Evolutionary conservation across 1,140 invertebrate species (phyloP).

Genomic region (Eueides isabella): DNA sequence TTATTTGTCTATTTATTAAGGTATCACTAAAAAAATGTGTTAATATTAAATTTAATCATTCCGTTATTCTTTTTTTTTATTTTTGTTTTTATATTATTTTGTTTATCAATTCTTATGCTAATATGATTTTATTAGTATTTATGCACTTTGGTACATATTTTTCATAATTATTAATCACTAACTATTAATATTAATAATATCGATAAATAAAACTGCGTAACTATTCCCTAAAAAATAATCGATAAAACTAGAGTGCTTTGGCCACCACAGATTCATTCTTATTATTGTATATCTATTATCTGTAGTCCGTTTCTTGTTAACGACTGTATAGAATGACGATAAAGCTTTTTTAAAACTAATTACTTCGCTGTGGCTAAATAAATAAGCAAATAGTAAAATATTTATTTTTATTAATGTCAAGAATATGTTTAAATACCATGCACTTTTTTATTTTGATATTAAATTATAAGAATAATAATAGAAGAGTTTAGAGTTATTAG

Average conservation of each 20-base stretch:
- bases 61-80: no score
- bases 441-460: no score
- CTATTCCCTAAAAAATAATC: not conserved
- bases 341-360: conserved; percentile 5
- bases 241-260: not conserved
- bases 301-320: conserved; percentile 4
- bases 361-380: not conserved
- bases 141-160: not conserved
- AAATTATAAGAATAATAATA: no score
- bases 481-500: no score
- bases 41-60: no score
- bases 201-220: not conserved
- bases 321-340: not conserved
- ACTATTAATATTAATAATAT: not conserved
- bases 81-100: no score
- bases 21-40: no score
- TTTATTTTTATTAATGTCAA: no score
- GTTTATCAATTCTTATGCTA: no score
- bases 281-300: conserved; percentile 9
- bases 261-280: conserved; percentile 7
- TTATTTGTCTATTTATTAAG: not conserved
- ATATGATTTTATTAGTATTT: no score
- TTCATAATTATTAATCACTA: no score
- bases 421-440: no score
- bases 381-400: not conserved